phyloP scores from a whole-genome alignment of 2,888 invertebrate species.

The Tachina lurida region DNA sequence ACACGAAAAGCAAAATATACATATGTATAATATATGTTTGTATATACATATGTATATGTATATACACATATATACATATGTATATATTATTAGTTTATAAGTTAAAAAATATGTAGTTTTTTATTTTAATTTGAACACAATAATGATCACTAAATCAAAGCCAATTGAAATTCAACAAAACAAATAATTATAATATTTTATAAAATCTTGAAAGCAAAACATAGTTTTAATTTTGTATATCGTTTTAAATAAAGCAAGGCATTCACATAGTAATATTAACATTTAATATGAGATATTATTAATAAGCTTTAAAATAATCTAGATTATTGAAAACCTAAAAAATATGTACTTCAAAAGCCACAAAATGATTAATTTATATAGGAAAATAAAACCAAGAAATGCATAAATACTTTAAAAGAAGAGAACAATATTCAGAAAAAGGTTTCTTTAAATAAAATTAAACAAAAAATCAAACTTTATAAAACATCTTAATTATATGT shows the following conservation, averaged over 20 bases:
- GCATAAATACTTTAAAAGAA: constrained; percentile 49
- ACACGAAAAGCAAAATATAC: neutral
- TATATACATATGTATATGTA: no score
- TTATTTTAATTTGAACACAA: constrained; percentile 24
- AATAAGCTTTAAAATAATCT: constrained; percentile 60
- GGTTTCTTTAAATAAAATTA: constrained; percentile 66
- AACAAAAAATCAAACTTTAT: constrained; percentile 29
- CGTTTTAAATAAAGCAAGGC: constrained; percentile 57
- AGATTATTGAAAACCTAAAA: constrained; percentile 34
- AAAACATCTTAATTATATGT: constrained; percentile 28
- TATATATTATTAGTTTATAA: constrained; percentile 38
- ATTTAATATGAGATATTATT: constrained; percentile 55
- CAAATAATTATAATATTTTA: neutral
- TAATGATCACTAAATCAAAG: constrained; percentile 33
- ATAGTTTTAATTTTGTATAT: constrained; percentile 38
- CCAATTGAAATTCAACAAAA: constrained; percentile 24
- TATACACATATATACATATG: neutral
- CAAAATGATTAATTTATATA: constrained; percentile 40
- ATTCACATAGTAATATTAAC: constrained; percentile 69
- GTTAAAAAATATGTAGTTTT: constrained; percentile 1
- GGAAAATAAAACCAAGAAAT: constrained; percentile 32
- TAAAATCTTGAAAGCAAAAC: constrained; percentile 5
- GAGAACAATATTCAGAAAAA: constrained; percentile 55
- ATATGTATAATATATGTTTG: neutral
- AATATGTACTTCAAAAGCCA: constrained; percentile 37